Evolutionary conservation across 2,888 invertebrate genomes (phyloP).

Genomic region (Octonoba sinensis): DNA sequence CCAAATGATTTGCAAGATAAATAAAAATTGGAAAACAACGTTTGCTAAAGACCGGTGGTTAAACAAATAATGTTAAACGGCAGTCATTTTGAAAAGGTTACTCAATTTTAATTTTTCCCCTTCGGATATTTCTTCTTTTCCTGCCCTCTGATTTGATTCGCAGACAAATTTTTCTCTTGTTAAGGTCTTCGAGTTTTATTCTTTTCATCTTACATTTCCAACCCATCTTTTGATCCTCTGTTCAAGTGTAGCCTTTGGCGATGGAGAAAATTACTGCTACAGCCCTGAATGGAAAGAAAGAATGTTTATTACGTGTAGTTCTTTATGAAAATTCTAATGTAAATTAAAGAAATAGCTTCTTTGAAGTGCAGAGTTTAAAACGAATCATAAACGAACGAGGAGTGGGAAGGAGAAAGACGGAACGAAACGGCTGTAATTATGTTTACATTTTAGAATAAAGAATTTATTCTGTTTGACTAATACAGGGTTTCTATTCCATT

Average conservation of each 20-base stretch:
- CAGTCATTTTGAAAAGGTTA: too few species aligned
- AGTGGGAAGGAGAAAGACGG: not conserved
- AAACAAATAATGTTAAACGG: too few species aligned
- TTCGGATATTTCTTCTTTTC: not conserved
- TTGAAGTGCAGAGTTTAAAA: constrained; percentile 9
- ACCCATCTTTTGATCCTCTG: too few species aligned
- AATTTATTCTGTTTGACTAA: constrained; percentile 6
- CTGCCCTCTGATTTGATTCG: not conserved
- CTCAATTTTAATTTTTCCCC: not conserved
- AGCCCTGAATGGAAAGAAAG: not conserved
- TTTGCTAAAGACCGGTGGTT: too few species aligned
- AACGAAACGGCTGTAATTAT: not conserved
- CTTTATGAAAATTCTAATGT: constrained; percentile 10
- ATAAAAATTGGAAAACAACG: too few species aligned
- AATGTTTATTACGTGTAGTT: not conserved
- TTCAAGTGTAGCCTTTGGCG: not conserved
- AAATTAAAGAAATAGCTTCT: constrained; percentile 19
- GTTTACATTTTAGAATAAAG: not conserved
- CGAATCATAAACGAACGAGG: not conserved
- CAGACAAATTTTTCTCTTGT: not conserved
- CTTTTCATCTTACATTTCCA: not conserved
- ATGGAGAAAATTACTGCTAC: not conserved
- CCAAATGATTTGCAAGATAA: too few species aligned
- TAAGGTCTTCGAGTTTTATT: not conserved
- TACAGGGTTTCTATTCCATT: not conserved